Percentiles rank a stretch among this genome's conserved stretches.
Conservation (phyloP, 2,797 vertebrate genomes). For the Chaunax sp. region DNA sequence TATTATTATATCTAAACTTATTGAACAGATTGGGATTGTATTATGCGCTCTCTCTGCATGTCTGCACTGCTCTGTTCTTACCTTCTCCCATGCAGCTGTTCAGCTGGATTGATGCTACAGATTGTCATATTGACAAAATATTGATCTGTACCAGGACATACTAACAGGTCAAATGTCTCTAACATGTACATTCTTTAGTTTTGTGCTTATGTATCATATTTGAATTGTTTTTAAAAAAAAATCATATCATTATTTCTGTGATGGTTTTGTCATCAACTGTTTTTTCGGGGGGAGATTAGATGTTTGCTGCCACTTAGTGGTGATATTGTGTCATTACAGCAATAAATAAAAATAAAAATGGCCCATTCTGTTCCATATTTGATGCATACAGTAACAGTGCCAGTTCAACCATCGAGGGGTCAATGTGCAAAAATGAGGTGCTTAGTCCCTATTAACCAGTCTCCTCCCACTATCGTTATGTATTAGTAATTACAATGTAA, state of each 20-base stretch:
- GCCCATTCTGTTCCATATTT: too few relatives aligned
- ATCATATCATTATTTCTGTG: neutral
- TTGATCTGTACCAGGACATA: neutral
- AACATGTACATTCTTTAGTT: neutral
- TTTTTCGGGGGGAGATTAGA: neutral
- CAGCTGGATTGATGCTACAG: neutral
- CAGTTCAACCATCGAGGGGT: too few relatives aligned
- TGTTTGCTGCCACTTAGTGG: conserved; percentile 62
- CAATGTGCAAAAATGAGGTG: too few relatives aligned
- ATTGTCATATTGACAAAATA: neutral
- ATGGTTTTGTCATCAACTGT: neutral
- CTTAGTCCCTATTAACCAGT: too few relatives aligned
- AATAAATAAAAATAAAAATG: neutral
- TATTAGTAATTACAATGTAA: too few relatives aligned
- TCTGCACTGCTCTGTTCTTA: neutral
- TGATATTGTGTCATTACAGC: conserved; percentile 37
- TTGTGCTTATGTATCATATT: neutral
- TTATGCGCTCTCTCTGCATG: neutral
- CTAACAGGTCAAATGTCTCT: neutral
- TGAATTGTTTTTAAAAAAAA: neutral
- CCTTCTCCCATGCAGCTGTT: neutral
- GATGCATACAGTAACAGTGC: neutral
- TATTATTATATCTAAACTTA: neutral
- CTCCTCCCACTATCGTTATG: too few relatives aligned
- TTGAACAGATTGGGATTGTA: too few relatives aligned